Percentiles rank a stretch among this genome's conserved stretches.
Evolutionary conservation across 2,797 vertebrate species (phyloP).

Genomic region (Pyrocephalus nanus): DNA sequence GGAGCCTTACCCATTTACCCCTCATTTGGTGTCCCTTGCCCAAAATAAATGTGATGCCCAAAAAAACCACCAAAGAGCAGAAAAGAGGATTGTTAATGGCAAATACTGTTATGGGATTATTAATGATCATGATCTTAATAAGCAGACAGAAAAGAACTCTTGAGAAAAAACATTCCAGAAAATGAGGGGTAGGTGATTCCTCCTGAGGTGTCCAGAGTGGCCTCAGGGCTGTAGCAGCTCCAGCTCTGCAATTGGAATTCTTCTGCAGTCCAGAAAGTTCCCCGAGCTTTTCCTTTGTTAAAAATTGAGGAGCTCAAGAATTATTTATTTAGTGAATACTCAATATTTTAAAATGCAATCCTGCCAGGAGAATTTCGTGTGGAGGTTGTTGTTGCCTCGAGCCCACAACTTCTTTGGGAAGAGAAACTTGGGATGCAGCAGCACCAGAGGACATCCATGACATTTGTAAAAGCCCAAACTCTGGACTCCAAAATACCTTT

Average conservation of each 20-base stretch:
- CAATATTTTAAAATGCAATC: neutral
- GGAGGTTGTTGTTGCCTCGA: neutral
- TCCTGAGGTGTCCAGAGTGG: neutral
- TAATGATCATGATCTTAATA: neutral
- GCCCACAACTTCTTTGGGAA: neutral
- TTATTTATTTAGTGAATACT: neutral
- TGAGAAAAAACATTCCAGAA: neutral
- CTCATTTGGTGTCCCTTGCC: neutral
- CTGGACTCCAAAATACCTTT: neutral
- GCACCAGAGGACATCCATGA: neutral
- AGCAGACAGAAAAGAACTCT: neutral
- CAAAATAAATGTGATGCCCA: neutral
- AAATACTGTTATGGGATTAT: neutral
- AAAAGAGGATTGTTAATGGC: neutral
- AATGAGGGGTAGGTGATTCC: neutral
- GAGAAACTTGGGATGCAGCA: neutral
- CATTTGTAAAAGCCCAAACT: neutral
- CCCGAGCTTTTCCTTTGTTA: neutral
- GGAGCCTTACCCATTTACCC: neutral
- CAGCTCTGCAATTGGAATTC: neutral
- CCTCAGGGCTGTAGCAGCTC: neutral
- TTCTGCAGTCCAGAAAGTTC: neutral
- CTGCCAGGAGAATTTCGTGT: neutral
- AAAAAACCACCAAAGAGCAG: neutral
- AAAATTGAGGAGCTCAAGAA: neutral